Percentiles rank a stretch among this genome's conserved stretches.
Evolutionary conservation across 1,140 invertebrate genomes (phyloP).

Genomic region (Halotydeus destructor): DNA sequence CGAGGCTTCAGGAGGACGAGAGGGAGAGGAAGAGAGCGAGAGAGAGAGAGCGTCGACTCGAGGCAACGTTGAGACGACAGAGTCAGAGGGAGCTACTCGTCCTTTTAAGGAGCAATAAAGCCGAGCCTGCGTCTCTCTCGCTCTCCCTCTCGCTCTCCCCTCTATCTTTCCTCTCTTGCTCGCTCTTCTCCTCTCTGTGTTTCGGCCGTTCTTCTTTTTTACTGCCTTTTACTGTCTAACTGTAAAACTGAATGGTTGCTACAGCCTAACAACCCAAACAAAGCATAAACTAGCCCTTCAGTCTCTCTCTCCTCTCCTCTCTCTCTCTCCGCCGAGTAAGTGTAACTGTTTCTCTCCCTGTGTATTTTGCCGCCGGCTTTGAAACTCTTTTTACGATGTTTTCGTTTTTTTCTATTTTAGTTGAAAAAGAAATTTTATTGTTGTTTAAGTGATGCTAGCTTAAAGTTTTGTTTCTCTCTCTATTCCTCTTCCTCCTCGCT

Average conservation of each 20-base stretch:
- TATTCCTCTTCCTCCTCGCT: not conserved
- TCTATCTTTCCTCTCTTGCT: not conserved
- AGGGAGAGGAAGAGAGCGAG: not conserved
- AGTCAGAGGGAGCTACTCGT: not conserved
- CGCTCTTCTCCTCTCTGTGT: not conserved
- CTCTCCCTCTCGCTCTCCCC: not conserved
- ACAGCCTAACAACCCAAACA: not conserved
- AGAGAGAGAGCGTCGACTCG: not conserved
- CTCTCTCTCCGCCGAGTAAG: not conserved
- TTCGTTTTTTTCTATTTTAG: not conserved
- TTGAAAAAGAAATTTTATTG: not conserved
- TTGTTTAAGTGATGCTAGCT: not conserved
- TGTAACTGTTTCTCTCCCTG: not conserved
- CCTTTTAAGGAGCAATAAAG: no score
- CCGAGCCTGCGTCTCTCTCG: not conserved
- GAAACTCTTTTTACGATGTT: not conserved
- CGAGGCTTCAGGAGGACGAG: not conserved
- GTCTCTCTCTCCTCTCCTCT: not conserved
- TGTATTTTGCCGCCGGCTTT: not conserved
- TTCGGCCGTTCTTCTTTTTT: no score
- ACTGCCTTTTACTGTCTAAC: no score
- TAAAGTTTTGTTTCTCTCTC: no score
- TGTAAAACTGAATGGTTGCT: not conserved
- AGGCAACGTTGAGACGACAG: not conserved
- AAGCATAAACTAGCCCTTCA: not conserved